These are phyloP conservation scores for Gasterosteus nipponicus DNA, from an alignment of 2,113 vertebrate genomes.

Conservation along the genomic window DNA sequence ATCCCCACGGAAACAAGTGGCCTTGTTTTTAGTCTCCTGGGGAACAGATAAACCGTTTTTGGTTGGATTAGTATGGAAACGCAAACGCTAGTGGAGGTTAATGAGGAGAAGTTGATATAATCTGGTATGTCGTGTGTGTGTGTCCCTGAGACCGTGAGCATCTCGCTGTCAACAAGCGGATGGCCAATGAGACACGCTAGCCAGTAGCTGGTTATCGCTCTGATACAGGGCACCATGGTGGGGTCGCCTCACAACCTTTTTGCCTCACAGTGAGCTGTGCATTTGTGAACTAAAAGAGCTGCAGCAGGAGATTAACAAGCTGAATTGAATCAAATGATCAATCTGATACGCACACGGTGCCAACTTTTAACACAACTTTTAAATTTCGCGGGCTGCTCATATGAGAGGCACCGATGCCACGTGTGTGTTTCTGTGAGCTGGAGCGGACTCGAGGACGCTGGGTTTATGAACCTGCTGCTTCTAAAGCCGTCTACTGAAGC, in stretches of 20 bases:
- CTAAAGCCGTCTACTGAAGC: slow-evolving; percentile 1
- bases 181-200: neutral
- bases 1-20: slow-evolving; percentile 15
- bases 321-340: neutral
- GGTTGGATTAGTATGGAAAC: neutral
- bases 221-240: neutral
- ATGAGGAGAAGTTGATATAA: neutral
- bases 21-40: neutral
- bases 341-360: neutral
- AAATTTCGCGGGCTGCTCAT: slow-evolving; percentile 16
- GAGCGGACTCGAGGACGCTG: neutral
- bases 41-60: slow-evolving; percentile 11
- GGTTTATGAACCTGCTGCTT: slow-evolving; percentile 7
- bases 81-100: neutral
- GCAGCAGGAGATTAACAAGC: neutral
- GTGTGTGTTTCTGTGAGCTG: neutral
- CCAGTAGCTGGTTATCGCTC: neutral
- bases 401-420: slow-evolving; percentile 1
- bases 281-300: neutral
- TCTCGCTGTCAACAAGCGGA: neutral
- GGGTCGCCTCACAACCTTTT: neutral
- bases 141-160: neutral
- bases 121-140: neutral
- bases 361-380: neutral
- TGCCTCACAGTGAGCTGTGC: neutral